Evolutionary conservation across 2,113 vertebrate species (phyloP).

Genomic region (Lycaon pictus): DNA sequence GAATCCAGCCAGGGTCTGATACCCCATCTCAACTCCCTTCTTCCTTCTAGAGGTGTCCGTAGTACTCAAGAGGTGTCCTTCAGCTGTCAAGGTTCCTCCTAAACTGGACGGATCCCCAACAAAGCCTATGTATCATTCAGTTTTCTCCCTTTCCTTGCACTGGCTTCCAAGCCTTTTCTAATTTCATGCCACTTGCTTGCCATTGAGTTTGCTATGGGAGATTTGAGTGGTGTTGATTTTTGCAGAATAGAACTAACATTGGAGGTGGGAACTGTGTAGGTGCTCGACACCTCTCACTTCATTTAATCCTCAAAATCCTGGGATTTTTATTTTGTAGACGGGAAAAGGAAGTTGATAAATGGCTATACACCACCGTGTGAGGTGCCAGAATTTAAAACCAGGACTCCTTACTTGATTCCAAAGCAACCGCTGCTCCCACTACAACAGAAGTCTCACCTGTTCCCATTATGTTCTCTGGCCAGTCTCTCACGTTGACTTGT

Average conservation of each 20-base stretch:
- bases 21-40: neutral
- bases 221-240: neutral
- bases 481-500: neutral
- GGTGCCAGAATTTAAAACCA: constrained; percentile 9
- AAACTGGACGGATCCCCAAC: neutral
- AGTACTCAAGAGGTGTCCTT: neutral
- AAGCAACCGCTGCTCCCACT: neutral
- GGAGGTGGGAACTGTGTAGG: neutral
- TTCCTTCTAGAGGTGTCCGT: neutral
- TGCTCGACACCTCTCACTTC: neutral
- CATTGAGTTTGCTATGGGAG: neutral
- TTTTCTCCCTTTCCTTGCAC: neutral
- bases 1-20: neutral
- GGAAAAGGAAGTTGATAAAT: constrained; percentile 24
- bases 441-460: neutral
- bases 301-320: neutral
- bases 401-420: neutral
- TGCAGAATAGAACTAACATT: neutral
- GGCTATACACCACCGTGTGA: neutral
- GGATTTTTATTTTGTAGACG: neutral
- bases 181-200: neutral
- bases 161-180: neutral
- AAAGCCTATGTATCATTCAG: neutral
- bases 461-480: neutral
- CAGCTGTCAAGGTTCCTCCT: neutral